These are phyloP conservation scores for Centroberyx gerrardi DNA, from an alignment of 2,797 vertebrate species.

Conservation along the genomic window DNA sequence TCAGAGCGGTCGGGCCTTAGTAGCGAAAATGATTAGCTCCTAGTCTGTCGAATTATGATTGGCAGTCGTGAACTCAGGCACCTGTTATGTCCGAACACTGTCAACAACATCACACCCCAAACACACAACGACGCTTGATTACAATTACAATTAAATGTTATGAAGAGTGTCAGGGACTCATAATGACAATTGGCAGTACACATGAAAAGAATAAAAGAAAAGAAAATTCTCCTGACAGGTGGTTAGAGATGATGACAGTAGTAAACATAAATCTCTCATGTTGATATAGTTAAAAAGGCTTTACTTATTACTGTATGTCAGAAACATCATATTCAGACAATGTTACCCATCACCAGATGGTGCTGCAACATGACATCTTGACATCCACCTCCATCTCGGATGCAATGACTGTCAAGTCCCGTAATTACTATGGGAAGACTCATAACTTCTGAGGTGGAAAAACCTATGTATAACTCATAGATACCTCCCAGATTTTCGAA, in stretches of 20 bases:
- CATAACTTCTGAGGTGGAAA: background rate
- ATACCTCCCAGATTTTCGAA: background rate
- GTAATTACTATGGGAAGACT: conserved; percentile 1
- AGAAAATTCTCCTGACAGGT: background rate
- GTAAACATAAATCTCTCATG: background rate
- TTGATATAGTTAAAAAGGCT: background rate
- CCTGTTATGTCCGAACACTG: conserved; percentile 22
- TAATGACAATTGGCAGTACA: conserved; percentile 43
- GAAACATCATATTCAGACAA: background rate
- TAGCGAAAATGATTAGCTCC: conserved; percentile 45
- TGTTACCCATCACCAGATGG: background rate
- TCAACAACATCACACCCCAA: conserved; percentile 2
- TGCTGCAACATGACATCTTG: background rate
- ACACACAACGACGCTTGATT: conserved; percentile 13
- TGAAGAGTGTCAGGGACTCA: conserved; percentile 37
- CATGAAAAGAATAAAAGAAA: conserved; percentile 9
- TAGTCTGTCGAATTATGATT: conserved; percentile 39
- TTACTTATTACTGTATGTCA: background rate
- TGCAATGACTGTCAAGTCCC: background rate
- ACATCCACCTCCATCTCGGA: background rate
- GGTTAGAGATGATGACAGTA: background rate
- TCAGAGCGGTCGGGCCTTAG: conserved; percentile 29
- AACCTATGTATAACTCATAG: background rate
- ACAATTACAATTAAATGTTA: conserved; percentile 19
- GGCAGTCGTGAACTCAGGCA: conserved; percentile 52